Base-by-base conservation (phyloP, 2,888 invertebrate species). In the Mesorhabditis belari region DNA sequence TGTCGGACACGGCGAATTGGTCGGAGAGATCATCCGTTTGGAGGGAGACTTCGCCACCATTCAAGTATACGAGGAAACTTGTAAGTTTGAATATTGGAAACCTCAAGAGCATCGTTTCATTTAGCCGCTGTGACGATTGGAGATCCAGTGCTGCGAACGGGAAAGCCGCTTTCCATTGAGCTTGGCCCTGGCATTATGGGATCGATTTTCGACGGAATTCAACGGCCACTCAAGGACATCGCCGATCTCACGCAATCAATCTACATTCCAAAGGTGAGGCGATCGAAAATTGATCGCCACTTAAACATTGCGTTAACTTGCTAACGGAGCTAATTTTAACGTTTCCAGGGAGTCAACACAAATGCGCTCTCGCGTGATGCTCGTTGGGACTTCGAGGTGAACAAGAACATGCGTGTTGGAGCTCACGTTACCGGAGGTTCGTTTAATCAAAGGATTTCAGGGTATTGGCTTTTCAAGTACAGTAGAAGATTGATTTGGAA, bases 31-130 rank as follows among this genome's bases (percentile, higher is more conserved):
- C 85, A 99, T 99, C 85, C 89, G 98, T 85, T 87, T 99, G 69
- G 98, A 99, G 85, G 95, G 95, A 64, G 98, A 99, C 85, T 91
- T 94, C 90, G 98, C 98, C 66, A 99, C 98, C 76, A 96, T 98
- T 84, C 98, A 99, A 87, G 96, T 92, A 50, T 86, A 86, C 74
- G 86, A 86, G 81, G 84, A 85, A 63, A 85, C 85, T n/a, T 85
- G 85, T 85, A 82, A 70, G 77, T 65, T 53, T 55, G 27, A 28
- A 4, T n/a, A 19, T 28, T 25, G 1, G 49, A 2, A 29, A 49
- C 51, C 5, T 12, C 9, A 19, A 4, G 12, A 3, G 25, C 2
- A 6, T 53, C 6, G 6, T 1, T 21, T 12, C 6, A 60, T 81
- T 65, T 62, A 74, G 95, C 96, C 57, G 98, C 96, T 77, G 96